These are phyloP conservation scores for Varroa destructor DNA, from an alignment of 1,140 invertebrate genomes.

Conservation along the genomic window DNA sequence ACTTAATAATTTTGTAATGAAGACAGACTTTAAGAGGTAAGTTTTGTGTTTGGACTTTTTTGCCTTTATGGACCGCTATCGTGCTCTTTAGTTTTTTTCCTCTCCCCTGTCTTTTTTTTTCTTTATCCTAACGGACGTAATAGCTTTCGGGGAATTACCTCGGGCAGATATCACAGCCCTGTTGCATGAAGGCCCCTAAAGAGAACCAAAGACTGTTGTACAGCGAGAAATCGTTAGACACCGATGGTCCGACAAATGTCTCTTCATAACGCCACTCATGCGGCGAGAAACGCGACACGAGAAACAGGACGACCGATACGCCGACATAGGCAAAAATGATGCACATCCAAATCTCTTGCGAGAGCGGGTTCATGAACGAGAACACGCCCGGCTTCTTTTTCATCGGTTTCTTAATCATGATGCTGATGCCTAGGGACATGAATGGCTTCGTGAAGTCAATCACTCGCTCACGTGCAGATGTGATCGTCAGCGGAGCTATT, in stretches of 20 bases:
- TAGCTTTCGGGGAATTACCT: slow-evolving; percentile 39
- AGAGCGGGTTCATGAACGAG: slow-evolving; percentile 48
- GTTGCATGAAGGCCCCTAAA: slow-evolving; percentile 49
- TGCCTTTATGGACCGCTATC: no score
- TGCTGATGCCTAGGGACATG: slow-evolving; percentile 49
- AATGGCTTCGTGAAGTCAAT: slow-evolving; percentile 51
- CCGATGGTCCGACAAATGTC: slow-evolving; percentile 41
- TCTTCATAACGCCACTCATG: slow-evolving; percentile 43
- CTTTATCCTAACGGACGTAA: no score
- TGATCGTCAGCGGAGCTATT: slow-evolving; percentile 48
- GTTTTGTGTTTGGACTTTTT: no score
- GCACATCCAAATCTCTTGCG: slow-evolving; percentile 48
- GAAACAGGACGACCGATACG: slow-evolving; percentile 44
- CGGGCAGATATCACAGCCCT: slow-evolving; percentile 49
- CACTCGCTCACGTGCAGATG: slow-evolving; percentile 45
- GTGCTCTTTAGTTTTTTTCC: no score
- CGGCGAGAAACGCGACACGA: slow-evolving; percentile 48
- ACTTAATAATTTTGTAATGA: no score
- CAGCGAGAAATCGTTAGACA: slow-evolving; percentile 48
- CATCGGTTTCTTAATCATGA: slow-evolving; percentile 49
- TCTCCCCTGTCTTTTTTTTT: no score
- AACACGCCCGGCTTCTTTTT: slow-evolving; percentile 45
- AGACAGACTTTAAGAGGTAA: no score
- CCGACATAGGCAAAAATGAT: slow-evolving; percentile 46
- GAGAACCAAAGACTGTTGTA: slow-evolving; percentile 49